Evolutionary conservation across 2,113 vertebrate species (phyloP).

Genomic region (Empidonax alnorum): DNA sequence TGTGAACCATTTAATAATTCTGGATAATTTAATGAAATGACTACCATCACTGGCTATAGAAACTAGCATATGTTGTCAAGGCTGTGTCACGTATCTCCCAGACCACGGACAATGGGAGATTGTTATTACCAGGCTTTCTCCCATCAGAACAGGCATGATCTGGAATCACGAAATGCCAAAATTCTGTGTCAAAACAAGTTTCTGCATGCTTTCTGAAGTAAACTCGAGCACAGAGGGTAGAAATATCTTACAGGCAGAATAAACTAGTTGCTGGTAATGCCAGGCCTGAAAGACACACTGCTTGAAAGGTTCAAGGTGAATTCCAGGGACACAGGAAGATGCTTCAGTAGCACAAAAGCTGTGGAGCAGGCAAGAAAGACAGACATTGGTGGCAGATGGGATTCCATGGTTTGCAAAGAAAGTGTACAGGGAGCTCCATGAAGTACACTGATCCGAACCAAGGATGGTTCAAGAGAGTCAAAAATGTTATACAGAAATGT

Average conservation of each 20-base stretch:
- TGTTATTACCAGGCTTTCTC: background rate
- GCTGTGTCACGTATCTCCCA: background rate
- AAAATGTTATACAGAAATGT: background rate
- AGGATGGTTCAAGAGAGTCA: background rate
- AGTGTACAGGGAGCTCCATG: background rate
- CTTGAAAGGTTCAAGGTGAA: background rate
- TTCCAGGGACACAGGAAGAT: background rate
- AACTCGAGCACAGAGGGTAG: background rate
- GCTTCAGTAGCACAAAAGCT: background rate
- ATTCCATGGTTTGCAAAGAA: background rate
- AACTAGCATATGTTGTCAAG: background rate
- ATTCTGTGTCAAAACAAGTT: background rate
- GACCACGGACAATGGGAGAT: background rate
- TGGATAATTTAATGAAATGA: background rate
- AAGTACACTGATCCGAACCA: background rate
- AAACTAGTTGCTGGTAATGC: background rate
- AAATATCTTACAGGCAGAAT: background rate
- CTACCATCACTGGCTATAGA: background rate
- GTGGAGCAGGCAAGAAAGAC: background rate
- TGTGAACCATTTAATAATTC: background rate
- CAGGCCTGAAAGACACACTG: background rate
- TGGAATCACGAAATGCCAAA: background rate
- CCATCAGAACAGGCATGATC: background rate
- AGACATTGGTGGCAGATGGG: background rate
- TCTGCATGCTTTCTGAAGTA: background rate